phyloP scores from a whole-genome alignment of 92 coral and sea anemone species.

The Actinernus sp. region DNA sequence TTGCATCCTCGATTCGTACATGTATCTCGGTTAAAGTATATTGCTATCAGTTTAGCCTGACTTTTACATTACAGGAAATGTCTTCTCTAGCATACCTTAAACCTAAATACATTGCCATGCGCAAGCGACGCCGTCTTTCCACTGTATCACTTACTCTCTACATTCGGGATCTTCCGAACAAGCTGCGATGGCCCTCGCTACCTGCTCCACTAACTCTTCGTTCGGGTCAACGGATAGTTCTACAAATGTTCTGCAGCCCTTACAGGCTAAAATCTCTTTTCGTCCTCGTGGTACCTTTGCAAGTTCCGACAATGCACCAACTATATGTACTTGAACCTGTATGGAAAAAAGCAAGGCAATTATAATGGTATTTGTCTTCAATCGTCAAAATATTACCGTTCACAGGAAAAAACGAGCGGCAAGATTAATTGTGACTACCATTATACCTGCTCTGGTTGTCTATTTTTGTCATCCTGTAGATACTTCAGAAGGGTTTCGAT shows the following conservation, averaged over 20 bases:
- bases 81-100: too few relatives aligned
- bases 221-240: conserved; percentile 75
- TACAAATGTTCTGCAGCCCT: conserved; percentile 87
- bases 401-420: too few relatives aligned
- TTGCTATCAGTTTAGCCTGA: too few relatives aligned
- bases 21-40: too few relatives aligned
- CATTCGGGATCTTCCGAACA: conserved; percentile 72
- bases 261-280: conserved; percentile 63
- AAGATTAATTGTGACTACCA: too few relatives aligned
- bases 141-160: conserved; percentile 81
- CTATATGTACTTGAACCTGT: conserved; percentile 87
- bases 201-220: conserved; percentile 77
- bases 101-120: too few relatives aligned
- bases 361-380: too few relatives aligned
- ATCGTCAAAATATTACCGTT: too few relatives aligned
- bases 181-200: conserved; percentile 79
- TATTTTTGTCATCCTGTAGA: conserved; percentile 69
- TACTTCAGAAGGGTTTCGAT: conserved; percentile 70
- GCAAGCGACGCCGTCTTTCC: too few relatives aligned
- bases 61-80: too few relatives aligned
- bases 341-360: not conserved
- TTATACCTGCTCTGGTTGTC: conserved; percentile 79
- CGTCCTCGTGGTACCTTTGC: conserved; percentile 77
- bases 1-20: too few relatives aligned
- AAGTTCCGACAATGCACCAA: conserved; percentile 90